Evolutionary conservation across 2,113 vertebrate genomes (phyloP), one percentile per base, ranked within the genome.

Genomic region (Eubucco bourcierii): DNA sequence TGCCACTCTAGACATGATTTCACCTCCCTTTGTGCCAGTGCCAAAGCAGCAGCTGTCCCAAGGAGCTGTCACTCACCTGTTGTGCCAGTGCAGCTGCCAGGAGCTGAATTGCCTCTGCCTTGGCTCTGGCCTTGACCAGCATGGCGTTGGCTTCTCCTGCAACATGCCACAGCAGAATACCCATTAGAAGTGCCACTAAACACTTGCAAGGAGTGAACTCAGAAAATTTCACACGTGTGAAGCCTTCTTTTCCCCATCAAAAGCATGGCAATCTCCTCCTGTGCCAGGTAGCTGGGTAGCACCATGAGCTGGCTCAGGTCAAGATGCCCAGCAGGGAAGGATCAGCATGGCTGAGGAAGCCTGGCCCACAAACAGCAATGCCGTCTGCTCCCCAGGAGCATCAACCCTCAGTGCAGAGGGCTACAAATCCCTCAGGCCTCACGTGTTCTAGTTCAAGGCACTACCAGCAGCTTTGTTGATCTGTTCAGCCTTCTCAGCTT

Each of bases 401-500:
- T 11, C 15, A 27, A 6, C 31, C 15, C 46, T 17, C 10, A 9
- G 17, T 7, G 6, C 21, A 47, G 18, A 46, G 12, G 17, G 52
- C 11, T 67, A n/a, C 1, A 10, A 27, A n/a, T 14, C 5, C 41
- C 63, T 25, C 24, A 47, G 21, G 9, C 5, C 53, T 67, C 23
- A 15, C 1, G 18, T 0, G 0, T 25, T 70, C 65, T 31, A 75
- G 63, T 18, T 58, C 23, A 60, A 44, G 39, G 87, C 47, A 10
- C 60, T 94, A 99, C 99, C 99, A 84, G 98, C 97, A 5, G 99
- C 99, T 94, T 98, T 98, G 96, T 99, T 99, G 97, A 99, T 99
- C 93, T 98, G 98, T 91, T 99, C 98, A 0, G 98, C 98, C 63
- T 98, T 99, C 96, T 99, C 94, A 58, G 98, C 99, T 97, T 99